Base-by-base conservation (phyloP, 1,140 invertebrate genomes). In the Whitmania pigra region DNA sequence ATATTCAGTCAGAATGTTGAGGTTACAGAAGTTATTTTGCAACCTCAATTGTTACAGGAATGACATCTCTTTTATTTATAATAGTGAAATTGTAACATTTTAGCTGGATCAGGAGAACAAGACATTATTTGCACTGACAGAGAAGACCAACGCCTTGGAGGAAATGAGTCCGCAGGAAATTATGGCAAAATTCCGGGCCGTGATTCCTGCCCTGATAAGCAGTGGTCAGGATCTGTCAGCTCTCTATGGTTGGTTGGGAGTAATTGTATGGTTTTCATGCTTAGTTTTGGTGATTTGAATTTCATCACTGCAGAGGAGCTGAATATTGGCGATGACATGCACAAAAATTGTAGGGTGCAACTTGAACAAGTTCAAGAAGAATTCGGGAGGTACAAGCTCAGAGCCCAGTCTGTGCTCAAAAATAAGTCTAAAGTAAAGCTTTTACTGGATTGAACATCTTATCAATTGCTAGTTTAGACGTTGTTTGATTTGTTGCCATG, bases 311-410 rank as follows among this genome's bases (percentile, higher is more conserved):
- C 55, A 60, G 55, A 73, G 29, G 73, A 71, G 7, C 31, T 75
- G 20, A 49, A 69, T 29, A 75, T 76, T 72, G 74, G 73, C 15
- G 76, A 78, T 9, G 73, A 75, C 55, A 49, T 77, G 55, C 78
- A 78, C 73, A 73, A 75, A 40, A 78, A 77, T 53, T 81, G 80
- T 69, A 77, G 78, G 63, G 77, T 82, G 53, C 83, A 84, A 74
- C 76, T 80, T 7, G 74, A 79, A 18, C 78, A 79, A 22, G 73
- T 83, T 22, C 81, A 79, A 73, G 80, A 84, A 74, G 83, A 84
- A 71, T 80, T 83, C 78, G 83, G 84, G 72, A 75, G 81, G 68
- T 83, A 83, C 74, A 83, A 83, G 77, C 73, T 81, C 0, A 71
- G 81, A 67, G 80, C 81, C 27, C 81, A 83, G 76, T 81, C 80